These are phyloP conservation scores for Aricia artaxerxes DNA, from an alignment of 2,888 invertebrate species.

Conservation along the genomic window DNA sequence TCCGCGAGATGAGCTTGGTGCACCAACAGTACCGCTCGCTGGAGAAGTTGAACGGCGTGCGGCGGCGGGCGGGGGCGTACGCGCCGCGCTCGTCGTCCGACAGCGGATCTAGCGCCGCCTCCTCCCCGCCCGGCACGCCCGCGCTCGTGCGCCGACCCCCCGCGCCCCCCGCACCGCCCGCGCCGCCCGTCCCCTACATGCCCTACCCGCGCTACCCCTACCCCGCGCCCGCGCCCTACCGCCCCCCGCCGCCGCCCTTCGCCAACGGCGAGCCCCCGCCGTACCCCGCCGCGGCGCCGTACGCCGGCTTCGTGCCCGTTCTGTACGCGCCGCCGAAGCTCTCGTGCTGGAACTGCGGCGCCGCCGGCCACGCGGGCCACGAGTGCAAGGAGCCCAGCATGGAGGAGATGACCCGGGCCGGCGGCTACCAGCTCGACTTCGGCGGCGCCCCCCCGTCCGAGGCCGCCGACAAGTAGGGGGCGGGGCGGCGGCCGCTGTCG, in stretches of 20 bases:
- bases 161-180: slow-evolving; percentile 40
- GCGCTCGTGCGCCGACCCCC: slow-evolving; percentile 39
- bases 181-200: slow-evolving; percentile 50
- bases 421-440: slow-evolving; percentile 85
- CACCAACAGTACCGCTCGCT: slow-evolving; percentile 80
- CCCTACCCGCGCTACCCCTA: slow-evolving; percentile 66
- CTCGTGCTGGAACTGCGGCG: slow-evolving; percentile 96
- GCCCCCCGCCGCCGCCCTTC: slow-evolving; percentile 69
- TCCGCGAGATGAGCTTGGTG: slow-evolving; percentile 79
- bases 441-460: slow-evolving; percentile 70
- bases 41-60: slow-evolving; percentile 80
- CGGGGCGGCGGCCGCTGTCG: slow-evolving; percentile 25
- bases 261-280: slow-evolving; percentile 74
- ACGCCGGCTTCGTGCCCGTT: slow-evolving; percentile 74
- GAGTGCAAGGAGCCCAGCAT: slow-evolving; percentile 95
- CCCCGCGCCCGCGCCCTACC: slow-evolving; percentile 68
- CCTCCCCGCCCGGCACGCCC: slow-evolving; percentile 69
- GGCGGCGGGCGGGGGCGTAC: slow-evolving; percentile 67
- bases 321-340: slow-evolving; percentile 82
- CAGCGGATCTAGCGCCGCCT: slow-evolving; percentile 69
- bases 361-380: slow-evolving; percentile 88
- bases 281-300: slow-evolving; percentile 68
- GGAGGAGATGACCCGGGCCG: slow-evolving; percentile 92
- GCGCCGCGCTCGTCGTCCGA: slow-evolving; percentile 63
- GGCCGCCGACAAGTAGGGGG: slow-evolving; percentile 62